These are phyloP conservation scores for Merluccius polli DNA, from an alignment of 2,797 vertebrate genomes.

Conservation along the genomic window DNA sequence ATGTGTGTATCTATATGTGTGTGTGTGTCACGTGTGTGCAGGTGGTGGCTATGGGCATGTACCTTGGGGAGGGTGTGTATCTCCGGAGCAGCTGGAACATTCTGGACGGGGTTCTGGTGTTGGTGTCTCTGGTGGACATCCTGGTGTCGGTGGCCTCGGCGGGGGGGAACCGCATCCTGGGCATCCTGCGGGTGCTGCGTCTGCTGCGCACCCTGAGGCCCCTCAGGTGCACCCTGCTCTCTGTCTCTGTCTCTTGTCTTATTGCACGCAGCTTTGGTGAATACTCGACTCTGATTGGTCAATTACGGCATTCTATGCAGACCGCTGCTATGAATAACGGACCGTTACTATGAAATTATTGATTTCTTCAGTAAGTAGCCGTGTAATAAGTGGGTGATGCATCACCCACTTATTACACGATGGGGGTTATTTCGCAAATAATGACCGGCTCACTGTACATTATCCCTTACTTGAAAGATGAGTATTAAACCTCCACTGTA, in stretches of 20 bases:
- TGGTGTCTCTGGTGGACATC: slow-evolving; percentile 94
- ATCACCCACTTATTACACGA: no score
- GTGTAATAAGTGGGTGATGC: no score
- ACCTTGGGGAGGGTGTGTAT: slow-evolving; percentile 85
- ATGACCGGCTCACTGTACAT: no score
- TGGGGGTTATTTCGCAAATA: no score
- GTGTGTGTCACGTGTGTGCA: slow-evolving; percentile 46
- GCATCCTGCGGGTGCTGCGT: slow-evolving; percentile 88
- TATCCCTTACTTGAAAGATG: no score
- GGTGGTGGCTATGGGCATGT: slow-evolving; percentile 90
- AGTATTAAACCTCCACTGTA: neutral
- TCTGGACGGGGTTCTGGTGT: slow-evolving; percentile 90
- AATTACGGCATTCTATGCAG: no score
- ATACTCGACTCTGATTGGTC: no score
- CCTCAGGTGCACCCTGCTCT: slow-evolving; percentile 73
- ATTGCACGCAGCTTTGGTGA: no score
- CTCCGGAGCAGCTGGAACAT: slow-evolving; percentile 96
- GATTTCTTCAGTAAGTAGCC: no score
- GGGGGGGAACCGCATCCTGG: slow-evolving; percentile 89
- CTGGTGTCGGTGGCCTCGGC: slow-evolving; percentile 88
- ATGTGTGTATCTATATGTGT: slow-evolving; percentile 7
- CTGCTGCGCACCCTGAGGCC: slow-evolving; percentile 91
- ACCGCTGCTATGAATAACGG: no score
- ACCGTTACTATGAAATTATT: no score
- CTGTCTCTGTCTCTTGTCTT: no score